Base-by-base conservation (phyloP, 2,888 invertebrate genomes). In the Caenorhabditis imperialis region DNA sequence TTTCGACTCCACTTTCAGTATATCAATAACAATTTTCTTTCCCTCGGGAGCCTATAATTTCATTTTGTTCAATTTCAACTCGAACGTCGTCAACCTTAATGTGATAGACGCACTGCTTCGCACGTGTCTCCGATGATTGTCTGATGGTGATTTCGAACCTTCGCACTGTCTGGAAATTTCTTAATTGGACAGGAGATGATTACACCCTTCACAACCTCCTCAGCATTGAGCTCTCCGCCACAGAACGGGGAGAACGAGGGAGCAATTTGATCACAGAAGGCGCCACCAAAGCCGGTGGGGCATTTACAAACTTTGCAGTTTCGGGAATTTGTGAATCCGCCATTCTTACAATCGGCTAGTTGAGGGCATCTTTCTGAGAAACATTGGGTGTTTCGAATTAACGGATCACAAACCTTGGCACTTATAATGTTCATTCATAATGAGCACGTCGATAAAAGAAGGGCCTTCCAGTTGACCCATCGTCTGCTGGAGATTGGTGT, bases 391-490 rank as follows among this genome's bases (percentile, higher is more conserved):
- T 23, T 22, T 22, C 20, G 37, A 37, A 7, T 4, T 14, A 40
- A n/a, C 8, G 30, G 47, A 47, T 12, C 50, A 45, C n/a, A 2
- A n/a, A 69, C 72, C 40, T 37, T 67, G 61, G 37, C 82, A 82
- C 20, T 70, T 60, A 42, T 82, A 82, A 45, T 82, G 82, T 30
- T 58, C 33, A 42, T 82, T 82, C 54, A 82, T 44, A 14, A 78
- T 58, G 2, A 70, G 67, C 4, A 81, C 72, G 50, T 82, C 82
- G 0, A 82, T 16, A 50, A 82, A 82, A 10, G 81, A 75, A 20
- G 82, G 82, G 1, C 76, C 79, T 47, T 78, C 77, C 42, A 82
- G 40, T 47, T 75, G 77, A 33, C 82, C 82, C 82, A 82, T 82
- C 5, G 81, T 75, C 38, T 79, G 79, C 23, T 82, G 82, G 0